Conservation (phyloP, 2,797 vertebrate genomes). For the Bradypodion ventrale region DNA sequence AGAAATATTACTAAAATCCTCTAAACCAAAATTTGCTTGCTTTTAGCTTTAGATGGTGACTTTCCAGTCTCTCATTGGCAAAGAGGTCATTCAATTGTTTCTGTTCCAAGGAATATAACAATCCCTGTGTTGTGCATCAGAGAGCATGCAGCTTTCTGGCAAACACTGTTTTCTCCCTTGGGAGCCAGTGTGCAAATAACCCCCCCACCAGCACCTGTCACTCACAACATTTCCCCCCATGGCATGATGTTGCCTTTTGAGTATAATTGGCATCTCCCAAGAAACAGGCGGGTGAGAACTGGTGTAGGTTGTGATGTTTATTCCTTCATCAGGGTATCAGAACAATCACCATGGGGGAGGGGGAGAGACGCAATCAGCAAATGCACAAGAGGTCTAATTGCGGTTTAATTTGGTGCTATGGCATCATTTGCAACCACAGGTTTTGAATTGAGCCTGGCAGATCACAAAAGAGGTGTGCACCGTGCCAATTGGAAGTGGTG, state of each 20-base stretch:
- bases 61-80: neutral
- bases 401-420: conserved; percentile 31
- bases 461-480: neutral
- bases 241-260: neutral
- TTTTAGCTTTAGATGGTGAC: too few relatives aligned
- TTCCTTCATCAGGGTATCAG: conserved; percentile 10
- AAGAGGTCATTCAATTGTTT: too few relatives aligned
- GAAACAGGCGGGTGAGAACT: conserved; percentile 9
- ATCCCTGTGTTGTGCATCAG: neutral
- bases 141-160: neutral
- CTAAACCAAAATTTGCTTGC: neutral
- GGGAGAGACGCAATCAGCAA: conserved; percentile 21
- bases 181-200: neutral
- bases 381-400: conserved; percentile 34
- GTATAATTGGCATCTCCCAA: conserved; percentile 11
- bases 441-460: neutral
- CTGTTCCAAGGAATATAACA: neutral
- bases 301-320: conserved; percentile 8
- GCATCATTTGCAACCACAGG: conserved; percentile 21
- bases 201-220: neutral
- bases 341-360: neutral
- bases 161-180: neutral
- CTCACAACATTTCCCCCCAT: neutral
- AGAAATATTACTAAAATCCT: too few relatives aligned
- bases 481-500: neutral